Conservation (phyloP, 2,797 vertebrate genomes). For the Sorex maritimensis region DNA sequence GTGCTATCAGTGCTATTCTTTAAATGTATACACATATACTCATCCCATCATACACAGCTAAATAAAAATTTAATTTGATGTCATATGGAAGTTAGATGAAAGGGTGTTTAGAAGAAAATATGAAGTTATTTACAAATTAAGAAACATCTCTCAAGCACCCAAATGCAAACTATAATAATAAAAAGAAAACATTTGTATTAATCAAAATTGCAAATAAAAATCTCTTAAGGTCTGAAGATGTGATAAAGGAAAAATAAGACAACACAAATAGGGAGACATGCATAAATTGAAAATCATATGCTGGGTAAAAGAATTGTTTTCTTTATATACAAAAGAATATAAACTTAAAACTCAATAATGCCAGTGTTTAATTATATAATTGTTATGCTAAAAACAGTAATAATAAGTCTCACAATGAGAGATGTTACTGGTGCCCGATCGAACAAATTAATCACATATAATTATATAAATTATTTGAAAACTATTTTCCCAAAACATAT, state of each 20-base stretch:
- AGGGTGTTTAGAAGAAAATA: not conserved
- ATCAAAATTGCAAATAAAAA: not conserved
- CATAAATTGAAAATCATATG: not conserved
- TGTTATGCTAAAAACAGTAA: not conserved
- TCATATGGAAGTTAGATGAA: conserved; percentile 2
- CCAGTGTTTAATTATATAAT: not conserved
- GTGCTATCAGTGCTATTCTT: too few relatives aligned
- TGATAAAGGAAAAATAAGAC: not conserved
- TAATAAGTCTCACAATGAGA: too few relatives aligned
- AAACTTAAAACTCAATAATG: not conserved
- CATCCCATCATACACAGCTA: not conserved
- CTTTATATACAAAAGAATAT: not conserved
- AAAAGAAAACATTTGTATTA: not conserved
- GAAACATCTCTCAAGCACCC: not conserved
- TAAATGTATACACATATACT: not conserved
- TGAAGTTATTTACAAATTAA: not conserved
- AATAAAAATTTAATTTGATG: conserved; percentile 8
- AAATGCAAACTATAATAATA: not conserved
- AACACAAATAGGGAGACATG: not conserved
- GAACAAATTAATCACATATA: not conserved
- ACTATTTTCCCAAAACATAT: not conserved
- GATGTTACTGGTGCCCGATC: too few relatives aligned
- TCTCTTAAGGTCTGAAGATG: not conserved
- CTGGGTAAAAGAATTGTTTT: not conserved
- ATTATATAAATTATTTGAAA: not conserved